Conservation (phyloP, 2,888 invertebrate genomes). For the Chrysomela aeneicollis region DNA sequence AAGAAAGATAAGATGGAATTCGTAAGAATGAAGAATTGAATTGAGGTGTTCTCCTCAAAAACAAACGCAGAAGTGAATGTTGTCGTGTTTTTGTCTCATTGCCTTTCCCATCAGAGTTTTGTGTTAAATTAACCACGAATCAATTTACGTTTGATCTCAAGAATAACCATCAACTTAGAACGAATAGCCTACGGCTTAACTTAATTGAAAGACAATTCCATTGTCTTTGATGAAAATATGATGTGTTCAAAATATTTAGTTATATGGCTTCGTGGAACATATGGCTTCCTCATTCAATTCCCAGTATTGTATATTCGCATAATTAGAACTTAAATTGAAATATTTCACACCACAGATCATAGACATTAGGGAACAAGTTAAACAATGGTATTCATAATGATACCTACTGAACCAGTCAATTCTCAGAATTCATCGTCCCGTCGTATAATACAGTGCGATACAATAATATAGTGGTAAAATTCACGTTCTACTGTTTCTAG, state of each 20-base stretch:
- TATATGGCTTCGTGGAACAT: background rate
- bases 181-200: background rate
- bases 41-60: background rate
- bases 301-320: conserved; percentile 10
- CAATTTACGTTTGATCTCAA: conserved; percentile 2
- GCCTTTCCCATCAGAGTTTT: background rate
- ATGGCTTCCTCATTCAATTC: background rate
- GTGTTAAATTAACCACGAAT: background rate
- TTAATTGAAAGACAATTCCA: background rate
- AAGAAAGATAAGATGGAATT: background rate
- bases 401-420: too few species aligned
- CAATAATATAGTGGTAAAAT: too few species aligned
- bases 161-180: background rate
- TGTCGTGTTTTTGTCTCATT: background rate
- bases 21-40: background rate
- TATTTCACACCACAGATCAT: conserved; percentile 27
- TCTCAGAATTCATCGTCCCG: too few species aligned
- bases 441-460: too few species aligned
- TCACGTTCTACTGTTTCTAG: too few species aligned
- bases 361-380: conserved; percentile 21
- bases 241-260: conserved; percentile 1
- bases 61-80: background rate
- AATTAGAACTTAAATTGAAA: conserved; percentile 18
- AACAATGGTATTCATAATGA: conserved; percentile 19
- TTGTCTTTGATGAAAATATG: background rate